These are phyloP conservation scores for Macrochelys suwanniensis DNA, from an alignment of 2,797 vertebrate species.

Conservation along the genomic window DNA sequence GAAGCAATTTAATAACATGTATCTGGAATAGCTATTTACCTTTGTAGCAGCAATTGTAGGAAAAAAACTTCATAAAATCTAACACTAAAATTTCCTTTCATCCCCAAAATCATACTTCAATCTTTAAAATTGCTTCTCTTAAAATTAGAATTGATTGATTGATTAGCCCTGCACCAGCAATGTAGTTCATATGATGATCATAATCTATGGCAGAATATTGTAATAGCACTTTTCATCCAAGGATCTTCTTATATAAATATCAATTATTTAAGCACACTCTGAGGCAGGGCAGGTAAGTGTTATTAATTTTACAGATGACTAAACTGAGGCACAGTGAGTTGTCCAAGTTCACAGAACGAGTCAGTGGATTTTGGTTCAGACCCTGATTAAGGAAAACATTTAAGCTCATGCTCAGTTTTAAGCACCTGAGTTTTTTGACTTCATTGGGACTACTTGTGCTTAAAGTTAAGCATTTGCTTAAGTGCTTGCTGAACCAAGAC, in stretches of 20 bases:
- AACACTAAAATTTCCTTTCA: neutral
- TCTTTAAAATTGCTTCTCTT: neutral
- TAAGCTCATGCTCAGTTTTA: neutral
- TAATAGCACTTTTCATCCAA: constrained; percentile 26
- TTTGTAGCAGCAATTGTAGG: neutral
- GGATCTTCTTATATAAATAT: neutral
- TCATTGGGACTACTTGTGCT: neutral
- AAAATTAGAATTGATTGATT: constrained; percentile 11
- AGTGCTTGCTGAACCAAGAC: neutral
- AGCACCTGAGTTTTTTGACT: neutral
- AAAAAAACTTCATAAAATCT: neutral
- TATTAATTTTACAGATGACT: neutral
- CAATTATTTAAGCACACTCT: constrained; percentile 58
- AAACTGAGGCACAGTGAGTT: neutral
- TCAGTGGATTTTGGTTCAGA: neutral
- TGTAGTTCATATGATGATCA: neutral
- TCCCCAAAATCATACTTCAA: neutral
- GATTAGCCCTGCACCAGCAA: neutral
- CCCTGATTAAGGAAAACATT: accelerated
- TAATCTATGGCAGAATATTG: neutral
- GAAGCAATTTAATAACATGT: neutral
- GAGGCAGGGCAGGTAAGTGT: constrained; percentile 28
- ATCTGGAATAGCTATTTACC: accelerated
- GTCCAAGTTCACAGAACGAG: neutral
- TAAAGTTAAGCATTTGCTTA: neutral